These are phyloP conservation scores for Esox lucius DNA, from an alignment of 2,797 vertebrate genomes.

Conservation along the genomic window DNA sequence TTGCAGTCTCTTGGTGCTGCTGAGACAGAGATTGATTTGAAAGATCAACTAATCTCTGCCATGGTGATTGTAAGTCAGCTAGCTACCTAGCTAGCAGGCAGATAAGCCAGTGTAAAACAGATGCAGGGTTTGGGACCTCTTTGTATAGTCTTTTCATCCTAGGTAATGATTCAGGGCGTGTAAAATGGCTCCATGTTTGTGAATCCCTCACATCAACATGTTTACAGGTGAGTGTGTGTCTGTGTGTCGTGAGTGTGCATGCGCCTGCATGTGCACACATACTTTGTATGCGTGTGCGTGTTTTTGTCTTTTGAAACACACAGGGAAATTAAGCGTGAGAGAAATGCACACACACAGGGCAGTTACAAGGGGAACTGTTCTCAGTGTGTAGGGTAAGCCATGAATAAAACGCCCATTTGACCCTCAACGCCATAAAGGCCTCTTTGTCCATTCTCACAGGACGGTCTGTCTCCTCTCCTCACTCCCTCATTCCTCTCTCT, in stretches of 20 bases:
- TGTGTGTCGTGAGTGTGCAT: constrained; percentile 21
- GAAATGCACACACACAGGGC: constrained; percentile 11
- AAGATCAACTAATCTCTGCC: not conserved
- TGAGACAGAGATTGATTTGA: not conserved
- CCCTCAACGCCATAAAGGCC: constrained; percentile 61
- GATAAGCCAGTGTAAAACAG: not conserved
- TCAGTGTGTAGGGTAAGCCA: constrained; percentile 55
- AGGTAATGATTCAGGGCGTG: not conserved
- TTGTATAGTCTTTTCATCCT: constrained; percentile 4
- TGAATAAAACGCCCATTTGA: constrained; percentile 70
- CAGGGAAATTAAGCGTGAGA: not conserved
- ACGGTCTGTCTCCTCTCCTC: constrained; percentile 62
- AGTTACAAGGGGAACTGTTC: constrained; percentile 60
- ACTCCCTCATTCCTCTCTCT: constrained; percentile 40
- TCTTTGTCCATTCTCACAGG: constrained; percentile 73
- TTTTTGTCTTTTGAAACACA: constrained; percentile 18
- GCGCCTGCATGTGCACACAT: not conserved
- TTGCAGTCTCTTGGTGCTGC: not conserved
- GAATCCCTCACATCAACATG: not conserved
- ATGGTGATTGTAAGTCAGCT: not conserved
- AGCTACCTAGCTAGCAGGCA: not conserved
- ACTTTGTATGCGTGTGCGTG: too few species aligned
- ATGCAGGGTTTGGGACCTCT: not conserved
- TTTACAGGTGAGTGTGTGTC: constrained; percentile 13
- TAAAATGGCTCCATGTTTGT: not conserved